Percentiles rank a stretch among this genome's conserved stretches.
These are phyloP conservation scores for Sipha flava DNA, from an alignment of 1,140 invertebrate species.

Conservation along the genomic window DNA sequence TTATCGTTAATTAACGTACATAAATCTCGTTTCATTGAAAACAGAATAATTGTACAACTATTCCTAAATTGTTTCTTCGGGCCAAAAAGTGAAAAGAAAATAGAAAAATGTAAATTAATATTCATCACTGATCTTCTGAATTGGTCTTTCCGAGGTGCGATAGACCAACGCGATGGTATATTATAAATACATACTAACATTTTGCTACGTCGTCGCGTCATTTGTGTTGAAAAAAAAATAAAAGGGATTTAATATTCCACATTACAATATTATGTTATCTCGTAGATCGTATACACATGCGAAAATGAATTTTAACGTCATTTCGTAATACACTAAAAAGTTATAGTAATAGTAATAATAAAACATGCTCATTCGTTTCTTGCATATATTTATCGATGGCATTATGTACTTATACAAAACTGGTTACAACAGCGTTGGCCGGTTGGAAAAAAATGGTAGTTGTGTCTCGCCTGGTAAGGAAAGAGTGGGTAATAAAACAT, in stretches of 20 bases:
- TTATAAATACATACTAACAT: too few species aligned
- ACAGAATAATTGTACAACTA: background rate
- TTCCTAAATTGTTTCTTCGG: too few species aligned
- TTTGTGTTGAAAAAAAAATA: too few species aligned
- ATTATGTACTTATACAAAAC: background rate
- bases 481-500: background rate
- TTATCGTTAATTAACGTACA: background rate
- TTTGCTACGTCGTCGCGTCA: too few species aligned
- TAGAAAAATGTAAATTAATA: too few species aligned
- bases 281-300: background rate
- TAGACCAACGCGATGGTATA: too few species aligned
- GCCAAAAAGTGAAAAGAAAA: too few species aligned
- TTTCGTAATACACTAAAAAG: background rate
- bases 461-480: background rate
- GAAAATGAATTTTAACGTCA: background rate
- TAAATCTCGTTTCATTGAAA: background rate
- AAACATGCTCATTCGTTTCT: background rate
- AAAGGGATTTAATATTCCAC: too few species aligned
- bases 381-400: background rate
- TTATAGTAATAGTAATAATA: background rate
- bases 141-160: too few species aligned
- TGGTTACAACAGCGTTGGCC: background rate
- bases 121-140: too few species aligned
- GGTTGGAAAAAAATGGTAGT: background rate
- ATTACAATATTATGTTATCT: background rate